Evolutionary conservation across 2,888 invertebrate genomes (phyloP).

Genomic region (Serrognathus titanus): DNA sequence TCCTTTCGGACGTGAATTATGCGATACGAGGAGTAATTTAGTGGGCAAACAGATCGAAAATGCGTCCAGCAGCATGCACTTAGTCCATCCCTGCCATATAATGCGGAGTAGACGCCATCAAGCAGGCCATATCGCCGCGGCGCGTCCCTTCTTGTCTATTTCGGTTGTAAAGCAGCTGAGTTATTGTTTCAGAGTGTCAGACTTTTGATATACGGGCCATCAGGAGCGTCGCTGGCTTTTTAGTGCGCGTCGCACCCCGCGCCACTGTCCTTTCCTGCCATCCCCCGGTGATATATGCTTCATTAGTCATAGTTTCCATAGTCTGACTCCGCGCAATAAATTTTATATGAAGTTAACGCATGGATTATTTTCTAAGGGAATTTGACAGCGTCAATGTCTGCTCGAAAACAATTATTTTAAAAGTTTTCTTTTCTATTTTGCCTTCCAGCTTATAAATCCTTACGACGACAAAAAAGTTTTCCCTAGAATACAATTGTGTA

Average conservation of each 20-base stretch:
- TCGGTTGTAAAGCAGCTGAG: conserved; percentile 47
- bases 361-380: conserved; percentile 15
- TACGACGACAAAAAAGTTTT: too few species aligned
- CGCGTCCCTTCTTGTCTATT: conserved; percentile 43
- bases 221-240: conserved; percentile 42
- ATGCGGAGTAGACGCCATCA: conserved; percentile 18
- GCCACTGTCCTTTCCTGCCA: conserved; percentile 30
- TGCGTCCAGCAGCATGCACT: conserved; percentile 1
- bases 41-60: not conserved
- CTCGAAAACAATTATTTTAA: too few species aligned
- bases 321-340: conserved; percentile 19
- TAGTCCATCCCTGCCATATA: conserved; percentile 14
- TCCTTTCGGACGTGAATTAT: not conserved
- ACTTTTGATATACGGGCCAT: conserved; percentile 48
- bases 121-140: conserved; percentile 16
- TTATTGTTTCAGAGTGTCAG: conserved; percentile 49
- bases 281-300: conserved; percentile 41
- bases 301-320: conserved; percentile 39
- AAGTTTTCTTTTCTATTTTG: too few species aligned
- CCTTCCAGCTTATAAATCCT: too few species aligned
- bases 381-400: too few species aligned
- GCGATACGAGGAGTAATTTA: conserved; percentile 2
- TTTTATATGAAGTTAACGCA: conserved; percentile 19
- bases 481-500: too few species aligned
- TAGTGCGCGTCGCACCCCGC: conserved; percentile 29